These are phyloP conservation scores for Diadumene lineata DNA, from an alignment of 92 coral and sea anemone genomes.

Conservation along the genomic window DNA sequence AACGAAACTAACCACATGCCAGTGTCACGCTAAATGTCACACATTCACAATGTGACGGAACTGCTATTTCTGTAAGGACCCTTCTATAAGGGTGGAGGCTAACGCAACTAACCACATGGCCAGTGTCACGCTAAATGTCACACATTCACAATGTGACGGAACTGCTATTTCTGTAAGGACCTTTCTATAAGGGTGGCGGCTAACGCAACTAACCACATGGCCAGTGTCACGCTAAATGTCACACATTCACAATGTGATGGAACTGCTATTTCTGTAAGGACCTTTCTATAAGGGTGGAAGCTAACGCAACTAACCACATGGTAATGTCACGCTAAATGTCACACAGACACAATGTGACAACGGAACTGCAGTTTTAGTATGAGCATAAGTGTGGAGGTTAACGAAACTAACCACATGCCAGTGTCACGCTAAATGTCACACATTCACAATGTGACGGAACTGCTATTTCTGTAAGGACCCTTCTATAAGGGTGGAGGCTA, in stretches of 20 bases:
- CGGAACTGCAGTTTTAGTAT: too few species aligned
- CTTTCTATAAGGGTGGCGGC: too few species aligned
- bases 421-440: background rate
- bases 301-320: conserved; percentile 14
- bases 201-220: too few species aligned
- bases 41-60: background rate
- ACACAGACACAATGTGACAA: background rate
- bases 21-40: background rate
- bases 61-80: background rate
- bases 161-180: too few species aligned
- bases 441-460: background rate
- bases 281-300: conserved; percentile 68
- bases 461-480: background rate
- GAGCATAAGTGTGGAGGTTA: background rate
- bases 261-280: too few species aligned
- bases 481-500: background rate
- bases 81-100: background rate
- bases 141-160: too few species aligned
- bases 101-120: too few species aligned
- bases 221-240: too few species aligned
- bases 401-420: background rate
- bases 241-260: too few species aligned
- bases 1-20: background rate
- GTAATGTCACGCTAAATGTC: background rate
- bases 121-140: background rate